These are phyloP conservation scores for Orius laevigatus DNA, from an alignment of 1,140 invertebrate species.

Conservation along the genomic window DNA sequence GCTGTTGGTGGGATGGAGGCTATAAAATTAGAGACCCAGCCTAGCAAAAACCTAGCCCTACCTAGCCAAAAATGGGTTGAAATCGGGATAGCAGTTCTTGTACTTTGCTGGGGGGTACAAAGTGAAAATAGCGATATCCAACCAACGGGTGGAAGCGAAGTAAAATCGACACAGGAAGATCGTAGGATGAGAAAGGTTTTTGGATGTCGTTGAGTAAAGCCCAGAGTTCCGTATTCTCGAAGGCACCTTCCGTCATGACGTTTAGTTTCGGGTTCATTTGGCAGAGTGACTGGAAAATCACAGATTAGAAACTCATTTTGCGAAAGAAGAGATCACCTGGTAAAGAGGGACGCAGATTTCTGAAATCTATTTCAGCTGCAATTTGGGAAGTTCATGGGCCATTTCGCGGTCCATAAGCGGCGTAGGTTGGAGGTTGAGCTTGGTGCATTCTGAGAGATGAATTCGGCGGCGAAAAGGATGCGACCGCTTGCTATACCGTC, in stretches of 20 bases:
- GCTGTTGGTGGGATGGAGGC: too few species aligned
- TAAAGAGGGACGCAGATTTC: slow-evolving; percentile 31
- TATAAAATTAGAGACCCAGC: too few species aligned
- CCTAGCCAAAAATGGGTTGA: too few species aligned
- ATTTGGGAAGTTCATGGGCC: slow-evolving; percentile 28
- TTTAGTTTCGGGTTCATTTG: slow-evolving; percentile 29
- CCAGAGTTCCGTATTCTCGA: slow-evolving; percentile 28
- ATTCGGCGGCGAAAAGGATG: slow-evolving; percentile 29
- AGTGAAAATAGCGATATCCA: too few species aligned
- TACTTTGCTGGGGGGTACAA: too few species aligned
- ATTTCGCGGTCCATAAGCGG: slow-evolving; percentile 29
- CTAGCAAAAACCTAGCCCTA: too few species aligned
- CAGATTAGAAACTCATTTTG: neutral
- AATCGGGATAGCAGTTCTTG: too few species aligned
- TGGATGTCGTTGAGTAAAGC: slow-evolving; percentile 19
- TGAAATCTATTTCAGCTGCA: slow-evolving; percentile 30
- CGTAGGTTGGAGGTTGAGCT: slow-evolving; percentile 35
- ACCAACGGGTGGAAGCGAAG: too few species aligned
- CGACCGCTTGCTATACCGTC: slow-evolving; percentile 37
- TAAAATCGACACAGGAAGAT: too few species aligned
- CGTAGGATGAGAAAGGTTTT: too few species aligned
- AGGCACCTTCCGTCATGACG: slow-evolving; percentile 29
- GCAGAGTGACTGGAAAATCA: slow-evolving; percentile 24
- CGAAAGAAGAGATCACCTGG: slow-evolving; percentile 23
- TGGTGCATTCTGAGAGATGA: slow-evolving; percentile 28